Base-by-base conservation (phyloP, 1,140 invertebrate species). In the Aplysia californica region DNA sequence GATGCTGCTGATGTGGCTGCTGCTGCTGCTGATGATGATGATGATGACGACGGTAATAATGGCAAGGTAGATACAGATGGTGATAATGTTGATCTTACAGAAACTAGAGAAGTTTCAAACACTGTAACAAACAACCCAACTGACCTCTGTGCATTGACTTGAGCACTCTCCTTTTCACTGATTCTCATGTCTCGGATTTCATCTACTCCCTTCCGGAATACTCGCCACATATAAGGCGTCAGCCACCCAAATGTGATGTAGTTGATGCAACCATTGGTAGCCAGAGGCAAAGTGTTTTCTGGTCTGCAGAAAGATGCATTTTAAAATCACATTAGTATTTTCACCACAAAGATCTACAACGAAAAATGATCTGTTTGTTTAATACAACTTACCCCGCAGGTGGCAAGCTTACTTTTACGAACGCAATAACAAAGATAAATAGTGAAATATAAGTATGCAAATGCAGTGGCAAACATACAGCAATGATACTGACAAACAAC, bases 191-290 rank as follows among this genome's bases (percentile, higher is more conserved):
- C 83, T 79, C 92, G 89, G 2, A 90, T 82, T 23, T 88, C 75
- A 0, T 78, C 83, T 10, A 91, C 78, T 26, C 74, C 92, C 88
- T 81, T 89, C 85, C 77, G 87, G 89, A 92, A 93, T 0, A 93
- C 90, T 44, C 89, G 89, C 87, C 89, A 91, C 87, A 94, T 91
- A 56, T 92, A 90, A 18, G 86, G 86, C 0, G 91, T 92, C 76
- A 93, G 85, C 93, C 93, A 94, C 18, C 91, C 91, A 76, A 91
- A 92, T n/a, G 91, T 92, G 10, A 92, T 85, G 69, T 92, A 92
- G 15, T 91, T 92, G 75, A 92, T 89, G 67, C 91, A 89, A 18
- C 91, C 91, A n/a, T 91, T 88, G 36, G 87, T 85, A 55, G 92
- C 91, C 4, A 92, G 84, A 0, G 91, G 89, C 71, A 92, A 87